Conservation (phyloP, 2,888 invertebrate species). For the Apamea monoglypha region DNA sequence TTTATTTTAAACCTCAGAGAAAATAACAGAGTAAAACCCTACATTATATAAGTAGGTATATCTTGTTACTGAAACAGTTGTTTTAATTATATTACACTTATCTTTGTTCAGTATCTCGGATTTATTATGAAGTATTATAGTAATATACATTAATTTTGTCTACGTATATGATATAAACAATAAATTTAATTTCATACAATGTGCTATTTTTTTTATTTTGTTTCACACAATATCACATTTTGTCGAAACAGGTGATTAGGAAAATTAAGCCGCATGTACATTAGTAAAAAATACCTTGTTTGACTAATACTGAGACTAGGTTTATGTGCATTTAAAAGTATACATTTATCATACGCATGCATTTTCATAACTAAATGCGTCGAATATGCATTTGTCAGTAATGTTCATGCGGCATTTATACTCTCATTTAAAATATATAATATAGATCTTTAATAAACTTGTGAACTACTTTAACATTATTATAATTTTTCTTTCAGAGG, state of each 20-base stretch:
- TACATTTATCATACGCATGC: conserved; percentile 18
- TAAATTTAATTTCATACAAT: conserved; percentile 63
- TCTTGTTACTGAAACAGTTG: conserved; percentile 75
- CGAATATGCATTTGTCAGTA: conserved; percentile 25
- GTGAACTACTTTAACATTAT: conserved; percentile 64
- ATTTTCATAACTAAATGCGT: conserved; percentile 24
- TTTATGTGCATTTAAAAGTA: conserved; percentile 36
- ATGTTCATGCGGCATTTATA: conserved; percentile 42
- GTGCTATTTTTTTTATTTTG: conserved; percentile 50
- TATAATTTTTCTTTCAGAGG: conserved; percentile 66
- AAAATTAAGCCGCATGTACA: conserved; percentile 52
- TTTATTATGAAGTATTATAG: conserved; percentile 64
- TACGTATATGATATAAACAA: conserved; percentile 62
- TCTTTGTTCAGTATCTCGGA: conserved; percentile 62
- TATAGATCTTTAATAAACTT: conserved; percentile 57
- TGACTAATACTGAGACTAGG: conserved; percentile 53
- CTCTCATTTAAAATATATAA: conserved; percentile 44
- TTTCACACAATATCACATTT: conserved; percentile 62
- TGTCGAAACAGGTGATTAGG: conserved; percentile 53
- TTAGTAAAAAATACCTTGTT: conserved; percentile 28
- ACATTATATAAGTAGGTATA: conserved; percentile 72
- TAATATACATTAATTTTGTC: conserved; percentile 63
- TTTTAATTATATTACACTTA: conserved; percentile 64
- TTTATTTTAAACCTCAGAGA: conserved; percentile 88
- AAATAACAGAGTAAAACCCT: conserved; percentile 85